Conservation (phyloP, 2,888 invertebrate species). For the Trissoscelio sp. region DNA sequence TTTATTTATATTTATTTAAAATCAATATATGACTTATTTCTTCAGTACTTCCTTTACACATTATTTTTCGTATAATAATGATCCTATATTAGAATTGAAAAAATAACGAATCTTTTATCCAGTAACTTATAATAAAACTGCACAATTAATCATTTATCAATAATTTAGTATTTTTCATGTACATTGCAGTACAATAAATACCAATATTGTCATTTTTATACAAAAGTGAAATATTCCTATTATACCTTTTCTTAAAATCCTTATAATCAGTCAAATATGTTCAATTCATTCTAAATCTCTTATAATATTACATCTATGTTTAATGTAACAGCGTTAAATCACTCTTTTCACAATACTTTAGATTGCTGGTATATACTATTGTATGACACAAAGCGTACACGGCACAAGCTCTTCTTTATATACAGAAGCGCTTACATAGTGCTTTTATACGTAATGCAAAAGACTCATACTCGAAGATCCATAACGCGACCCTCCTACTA, state of each 20-base stretch:
- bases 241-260: neutral
- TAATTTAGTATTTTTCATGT: no score
- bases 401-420: conserved; percentile 62
- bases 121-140: no score
- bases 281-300: neutral
- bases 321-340: conserved; percentile 46
- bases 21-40: no score
- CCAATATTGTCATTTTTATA: no score
- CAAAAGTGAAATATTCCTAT: no score
- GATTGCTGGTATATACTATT: conserved; percentile 35
- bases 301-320: conserved; percentile 71
- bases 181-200: no score
- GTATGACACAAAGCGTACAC: conserved; percentile 54
- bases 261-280: neutral
- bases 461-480: conserved; percentile 73
- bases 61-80: no score
- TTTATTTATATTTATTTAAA: no score
- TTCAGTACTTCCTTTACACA: no score
- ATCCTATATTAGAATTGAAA: no score
- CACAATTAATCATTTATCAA: no score
- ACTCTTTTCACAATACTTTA: conserved; percentile 51
- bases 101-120: no score
- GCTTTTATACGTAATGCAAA: conserved; percentile 72
- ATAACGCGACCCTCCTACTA: conserved; percentile 76
- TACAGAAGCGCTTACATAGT: conserved; percentile 65